These are phyloP conservation scores for Drosophila gunungcola DNA, from an alignment of 1,140 invertebrate species.

Conservation along the genomic window DNA sequence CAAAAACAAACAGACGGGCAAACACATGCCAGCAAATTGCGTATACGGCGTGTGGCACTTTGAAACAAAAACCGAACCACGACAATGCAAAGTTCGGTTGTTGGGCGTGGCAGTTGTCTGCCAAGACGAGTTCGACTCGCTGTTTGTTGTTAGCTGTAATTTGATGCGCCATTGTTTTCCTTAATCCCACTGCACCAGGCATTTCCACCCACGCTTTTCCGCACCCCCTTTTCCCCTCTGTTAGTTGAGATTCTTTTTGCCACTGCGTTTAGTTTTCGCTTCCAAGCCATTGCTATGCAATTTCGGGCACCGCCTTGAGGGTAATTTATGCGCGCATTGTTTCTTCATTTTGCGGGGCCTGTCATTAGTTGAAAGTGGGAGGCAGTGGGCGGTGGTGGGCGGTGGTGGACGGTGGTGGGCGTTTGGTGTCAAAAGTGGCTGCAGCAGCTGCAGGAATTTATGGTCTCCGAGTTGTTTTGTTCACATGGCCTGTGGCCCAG, in stretches of 20 bases:
- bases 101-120: conserved; percentile 57
- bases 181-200: conserved; percentile 51
- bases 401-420: conserved; percentile 5
- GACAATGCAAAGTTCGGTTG: conserved; percentile 68
- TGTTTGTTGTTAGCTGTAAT: conserved; percentile 75
- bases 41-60: conserved; percentile 80
- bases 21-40: conserved; percentile 62
- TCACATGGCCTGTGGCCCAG: conserved; percentile 39
- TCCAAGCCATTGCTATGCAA: conserved; percentile 72
- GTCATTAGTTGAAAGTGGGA: conserved; percentile 61
- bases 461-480: conserved; percentile 52
- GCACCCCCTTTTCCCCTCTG: conserved; percentile 27
- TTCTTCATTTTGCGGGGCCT: conserved; percentile 72
- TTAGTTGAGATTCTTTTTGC: conserved; percentile 59
- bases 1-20: conserved; percentile 12
- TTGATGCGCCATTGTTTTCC: conserved; percentile 78
- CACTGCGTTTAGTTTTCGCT: conserved; percentile 60
- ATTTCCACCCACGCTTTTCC: neutral
- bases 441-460: conserved; percentile 73
- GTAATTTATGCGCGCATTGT: conserved; percentile 79
- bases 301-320: conserved; percentile 57
- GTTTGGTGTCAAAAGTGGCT: conserved; percentile 29
- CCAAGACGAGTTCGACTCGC: conserved; percentile 49
- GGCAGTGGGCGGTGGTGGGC: neutral
- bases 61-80: conserved; percentile 77